Conservation (phyloP, 2,113 vertebrate genomes). For the Pteronura brasiliensis region DNA sequence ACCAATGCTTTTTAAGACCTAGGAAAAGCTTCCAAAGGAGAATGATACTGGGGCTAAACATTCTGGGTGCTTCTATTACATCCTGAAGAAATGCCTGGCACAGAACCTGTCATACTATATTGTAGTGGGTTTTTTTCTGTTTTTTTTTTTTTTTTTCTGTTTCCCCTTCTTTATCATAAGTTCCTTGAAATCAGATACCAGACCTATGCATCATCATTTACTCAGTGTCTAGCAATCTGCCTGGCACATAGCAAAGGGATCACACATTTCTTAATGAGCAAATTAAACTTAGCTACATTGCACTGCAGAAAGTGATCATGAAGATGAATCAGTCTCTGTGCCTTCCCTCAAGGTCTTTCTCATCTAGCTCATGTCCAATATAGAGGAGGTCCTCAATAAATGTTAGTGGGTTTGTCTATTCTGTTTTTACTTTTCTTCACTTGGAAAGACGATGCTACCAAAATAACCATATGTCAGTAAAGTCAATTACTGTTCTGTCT, state of each 20-base stretch:
- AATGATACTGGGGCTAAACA: not conserved
- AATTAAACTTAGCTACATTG: not conserved
- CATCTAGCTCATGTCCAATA: not conserved
- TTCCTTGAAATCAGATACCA: not conserved
- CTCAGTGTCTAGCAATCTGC: not conserved
- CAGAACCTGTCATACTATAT: not conserved
- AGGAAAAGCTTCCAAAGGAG: not conserved
- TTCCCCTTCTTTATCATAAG: not conserved
- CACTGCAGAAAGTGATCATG: not conserved
- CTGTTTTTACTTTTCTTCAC: not conserved
- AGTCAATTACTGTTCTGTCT: not conserved
- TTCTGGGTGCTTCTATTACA: not conserved
- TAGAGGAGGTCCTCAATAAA: not conserved
- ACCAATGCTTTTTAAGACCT: not conserved
- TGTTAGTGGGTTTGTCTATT: not conserved
- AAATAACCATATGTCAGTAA: not conserved
- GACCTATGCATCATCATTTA: not conserved
- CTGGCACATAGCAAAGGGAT: not conserved
- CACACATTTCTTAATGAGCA: not conserved
- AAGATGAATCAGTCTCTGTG: not conserved
- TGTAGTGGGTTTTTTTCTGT: not conserved
- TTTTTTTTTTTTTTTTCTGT: not conserved
- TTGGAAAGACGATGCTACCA: not conserved
- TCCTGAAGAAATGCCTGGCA: not conserved
- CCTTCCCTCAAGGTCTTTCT: not conserved